Conservation (phyloP, 2,797 vertebrate genomes). For the Semaprochilodus insignis region DNA sequence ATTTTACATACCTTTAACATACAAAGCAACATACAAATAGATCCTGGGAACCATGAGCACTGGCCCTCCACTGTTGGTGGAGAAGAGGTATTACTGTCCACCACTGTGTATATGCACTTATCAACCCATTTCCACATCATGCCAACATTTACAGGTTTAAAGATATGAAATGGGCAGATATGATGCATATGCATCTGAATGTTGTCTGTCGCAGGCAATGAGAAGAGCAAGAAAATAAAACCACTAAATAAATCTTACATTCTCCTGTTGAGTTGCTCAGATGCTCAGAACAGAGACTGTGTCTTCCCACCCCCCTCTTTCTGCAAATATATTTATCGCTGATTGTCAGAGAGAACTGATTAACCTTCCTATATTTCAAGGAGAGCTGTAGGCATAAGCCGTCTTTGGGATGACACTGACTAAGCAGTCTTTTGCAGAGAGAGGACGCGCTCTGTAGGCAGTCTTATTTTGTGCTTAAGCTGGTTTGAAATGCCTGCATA, state of each 20-base stretch:
- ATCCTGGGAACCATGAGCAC: too few species aligned
- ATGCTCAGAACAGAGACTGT: background rate
- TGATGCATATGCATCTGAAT: too few species aligned
- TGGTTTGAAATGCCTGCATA: conserved; percentile 5
- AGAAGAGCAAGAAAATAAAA: too few species aligned
- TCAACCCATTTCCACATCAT: background rate
- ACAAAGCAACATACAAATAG: too few species aligned
- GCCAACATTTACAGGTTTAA: background rate
- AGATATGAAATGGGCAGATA: too few species aligned
- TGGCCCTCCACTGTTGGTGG: too few species aligned
- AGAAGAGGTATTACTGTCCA: too few species aligned
- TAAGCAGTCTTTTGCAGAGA: conserved; percentile 8
- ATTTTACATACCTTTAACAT: too few species aligned
- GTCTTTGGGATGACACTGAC: conserved; percentile 6
- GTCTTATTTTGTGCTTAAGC: background rate
- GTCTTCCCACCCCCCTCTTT: background rate
- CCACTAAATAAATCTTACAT: too few species aligned
- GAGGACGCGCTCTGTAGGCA: background rate
- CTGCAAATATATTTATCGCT: background rate
- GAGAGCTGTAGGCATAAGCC: conserved; percentile 7
- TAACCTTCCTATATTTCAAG: conserved; percentile 7
- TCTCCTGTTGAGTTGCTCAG: too few species aligned
- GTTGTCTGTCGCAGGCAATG: too few species aligned
- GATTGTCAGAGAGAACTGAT: conserved; percentile 2
- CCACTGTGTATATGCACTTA: background rate